These are phyloP conservation scores for Varanus salvator DNA, from an alignment of 2,113 vertebrate species.

Conservation along the genomic window DNA sequence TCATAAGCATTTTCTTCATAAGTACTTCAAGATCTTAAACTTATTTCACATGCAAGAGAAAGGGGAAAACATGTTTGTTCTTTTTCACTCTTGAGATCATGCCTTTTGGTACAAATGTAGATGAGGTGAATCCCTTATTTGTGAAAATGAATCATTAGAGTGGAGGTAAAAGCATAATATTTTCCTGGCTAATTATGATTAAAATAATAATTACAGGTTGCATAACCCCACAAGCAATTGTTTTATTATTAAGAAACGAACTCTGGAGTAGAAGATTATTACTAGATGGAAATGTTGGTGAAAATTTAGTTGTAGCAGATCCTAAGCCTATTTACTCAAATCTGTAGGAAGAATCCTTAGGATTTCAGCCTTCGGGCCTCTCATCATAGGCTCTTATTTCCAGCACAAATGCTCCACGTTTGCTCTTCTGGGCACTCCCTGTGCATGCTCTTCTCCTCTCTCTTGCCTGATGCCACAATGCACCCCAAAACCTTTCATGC, in stretches of 20 bases:
- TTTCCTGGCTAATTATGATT: constrained; percentile 54
- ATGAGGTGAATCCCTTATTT: constrained; percentile 34
- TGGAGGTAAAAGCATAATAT: constrained; percentile 62
- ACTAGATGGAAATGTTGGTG: neutral
- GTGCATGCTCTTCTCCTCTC: too few relatives aligned
- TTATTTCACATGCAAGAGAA: constrained; percentile 23
- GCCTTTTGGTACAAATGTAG: constrained; percentile 12
- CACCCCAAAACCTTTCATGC: too few relatives aligned
- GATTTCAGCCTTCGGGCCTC: neutral
- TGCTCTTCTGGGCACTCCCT: too few relatives aligned
- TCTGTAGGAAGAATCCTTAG: neutral
- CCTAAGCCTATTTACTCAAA: neutral
- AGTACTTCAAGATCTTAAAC: neutral
- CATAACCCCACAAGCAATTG: constrained; percentile 57
- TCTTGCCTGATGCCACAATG: too few relatives aligned
- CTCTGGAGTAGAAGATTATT: constrained; percentile 21
- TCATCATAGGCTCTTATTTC: too few relatives aligned
- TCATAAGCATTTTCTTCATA: constrained; percentile 12
- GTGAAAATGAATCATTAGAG: constrained; percentile 57
- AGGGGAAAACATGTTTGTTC: neutral
- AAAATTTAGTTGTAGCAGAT: neutral
- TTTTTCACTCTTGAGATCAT: constrained; percentile 20
- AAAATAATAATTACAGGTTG: constrained; percentile 44
- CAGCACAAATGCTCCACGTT: too few relatives aligned
- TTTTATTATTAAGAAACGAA: constrained; percentile 63